Evolutionary conservation across 2,888 invertebrate genomes (phyloP).

Genomic region (Luperina nickerlii): DNA sequence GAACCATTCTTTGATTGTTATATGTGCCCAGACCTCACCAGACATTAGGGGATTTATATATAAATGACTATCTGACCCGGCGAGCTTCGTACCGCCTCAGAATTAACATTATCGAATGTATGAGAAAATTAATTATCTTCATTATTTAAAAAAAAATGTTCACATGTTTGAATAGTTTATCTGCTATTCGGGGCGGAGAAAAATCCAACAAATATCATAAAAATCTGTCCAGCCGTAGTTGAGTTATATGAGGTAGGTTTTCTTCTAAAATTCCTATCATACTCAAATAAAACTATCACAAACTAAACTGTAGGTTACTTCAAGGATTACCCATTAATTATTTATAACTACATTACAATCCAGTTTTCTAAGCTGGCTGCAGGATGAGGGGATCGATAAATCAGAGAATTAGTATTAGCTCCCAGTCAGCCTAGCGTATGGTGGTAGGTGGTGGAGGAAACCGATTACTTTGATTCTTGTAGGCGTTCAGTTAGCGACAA

Average conservation of each 20-base stretch:
- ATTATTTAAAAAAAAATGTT: too few species aligned
- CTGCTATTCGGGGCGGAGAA: too few species aligned
- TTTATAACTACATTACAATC: slow-evolving; percentile 44
- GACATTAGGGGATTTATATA: too few species aligned
- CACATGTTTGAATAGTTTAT: too few species aligned
- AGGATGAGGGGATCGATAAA: slow-evolving; percentile 49
- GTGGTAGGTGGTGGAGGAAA: slow-evolving; percentile 10
- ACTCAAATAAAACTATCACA: not conserved
- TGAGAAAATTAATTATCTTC: too few species aligned
- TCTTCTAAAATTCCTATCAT: not conserved
- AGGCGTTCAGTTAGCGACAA: slow-evolving; percentile 10
- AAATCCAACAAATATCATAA: too few species aligned
- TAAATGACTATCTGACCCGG: too few species aligned
- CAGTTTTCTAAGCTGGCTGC: slow-evolving; percentile 15
- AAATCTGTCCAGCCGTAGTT: too few species aligned
- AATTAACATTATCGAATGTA: too few species aligned
- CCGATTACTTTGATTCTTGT: slow-evolving; percentile 24
- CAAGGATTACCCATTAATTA: slow-evolving; percentile 29
- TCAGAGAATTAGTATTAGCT: slow-evolving; percentile 58
- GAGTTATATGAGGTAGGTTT: not conserved
- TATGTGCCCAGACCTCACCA: too few species aligned
- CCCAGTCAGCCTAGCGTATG: slow-evolving; percentile 34
- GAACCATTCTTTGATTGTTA: too few species aligned
- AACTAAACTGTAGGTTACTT: not conserved
- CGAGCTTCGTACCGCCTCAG: too few species aligned